Conservation (phyloP, 1,140 invertebrate species). For the Nasonia giraulti region DNA sequence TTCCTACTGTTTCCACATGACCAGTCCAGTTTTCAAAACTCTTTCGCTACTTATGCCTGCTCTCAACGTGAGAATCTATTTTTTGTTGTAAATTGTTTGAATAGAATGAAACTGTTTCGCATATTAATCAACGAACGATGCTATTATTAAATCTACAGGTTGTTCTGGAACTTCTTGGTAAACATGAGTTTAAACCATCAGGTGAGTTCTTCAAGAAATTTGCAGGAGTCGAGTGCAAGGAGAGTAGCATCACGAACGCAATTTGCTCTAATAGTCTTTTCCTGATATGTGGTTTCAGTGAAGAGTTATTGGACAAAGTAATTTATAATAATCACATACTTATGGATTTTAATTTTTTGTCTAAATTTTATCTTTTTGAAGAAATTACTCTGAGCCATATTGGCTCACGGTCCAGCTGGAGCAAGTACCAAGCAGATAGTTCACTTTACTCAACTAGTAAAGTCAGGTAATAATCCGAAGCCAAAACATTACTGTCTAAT, state of each 20-base stretch:
- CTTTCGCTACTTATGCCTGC: conserved; percentile 54
- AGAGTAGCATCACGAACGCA: conserved; percentile 70
- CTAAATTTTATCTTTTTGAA: conserved; percentile 46
- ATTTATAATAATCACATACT: conserved; percentile 1
- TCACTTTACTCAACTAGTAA: conserved; percentile 77
- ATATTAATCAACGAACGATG: no score
- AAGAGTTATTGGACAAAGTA: conserved; percentile 70
- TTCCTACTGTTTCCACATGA: conserved; percentile 68
- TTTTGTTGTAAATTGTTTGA: conserved; percentile 24
- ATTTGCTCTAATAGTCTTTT: conserved; percentile 78
- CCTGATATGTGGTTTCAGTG: conserved; percentile 75
- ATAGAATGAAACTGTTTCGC: not conserved
- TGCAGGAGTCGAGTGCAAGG: conserved; percentile 72
- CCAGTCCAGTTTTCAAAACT: conserved; percentile 65
- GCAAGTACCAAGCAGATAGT: conserved; percentile 82
- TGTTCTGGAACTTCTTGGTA: conserved; percentile 71
- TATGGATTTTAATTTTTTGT: not conserved
- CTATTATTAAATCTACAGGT: conserved; percentile 56
- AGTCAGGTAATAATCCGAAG: conserved; percentile 63
- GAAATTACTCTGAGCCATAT: conserved; percentile 77
- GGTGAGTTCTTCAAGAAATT: conserved; percentile 69
- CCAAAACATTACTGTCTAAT: not conserved
- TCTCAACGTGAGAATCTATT: conserved; percentile 56
- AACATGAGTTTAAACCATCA: conserved; percentile 75
- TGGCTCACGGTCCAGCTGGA: conserved; percentile 82